Percentiles rank a stretch among this genome's conserved stretches.
Conservation (phyloP, 2,113 vertebrate genomes). For the Ibidorhyncha struthersii region DNA sequence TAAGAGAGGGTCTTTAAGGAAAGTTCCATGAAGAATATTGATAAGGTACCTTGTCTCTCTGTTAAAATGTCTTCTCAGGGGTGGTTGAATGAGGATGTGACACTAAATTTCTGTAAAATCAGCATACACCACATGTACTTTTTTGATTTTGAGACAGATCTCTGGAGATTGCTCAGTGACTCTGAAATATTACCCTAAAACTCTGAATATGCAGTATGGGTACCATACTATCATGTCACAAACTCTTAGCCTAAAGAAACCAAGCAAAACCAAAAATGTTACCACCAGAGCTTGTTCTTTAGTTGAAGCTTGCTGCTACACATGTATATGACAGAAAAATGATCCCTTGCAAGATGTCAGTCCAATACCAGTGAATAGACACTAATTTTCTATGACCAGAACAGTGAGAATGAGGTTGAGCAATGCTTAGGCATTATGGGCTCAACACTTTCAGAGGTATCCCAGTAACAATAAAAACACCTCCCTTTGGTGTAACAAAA, state of each 20-base stretch:
- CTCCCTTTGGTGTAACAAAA: not conserved
- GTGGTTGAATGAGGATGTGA: not conserved
- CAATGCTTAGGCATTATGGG: not conserved
- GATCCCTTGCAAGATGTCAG: not conserved
- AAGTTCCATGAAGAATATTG: not conserved
- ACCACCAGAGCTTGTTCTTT: not conserved
- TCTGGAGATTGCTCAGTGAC: not conserved
- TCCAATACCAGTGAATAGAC: not conserved
- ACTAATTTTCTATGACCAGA: not conserved
- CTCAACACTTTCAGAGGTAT: not conserved
- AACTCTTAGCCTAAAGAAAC: not conserved
- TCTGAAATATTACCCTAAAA: not conserved
- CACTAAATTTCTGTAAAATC: not conserved
- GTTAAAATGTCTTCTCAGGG: not conserved
- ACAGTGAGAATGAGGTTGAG: not conserved
- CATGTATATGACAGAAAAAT: not conserved
- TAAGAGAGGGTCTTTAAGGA: not conserved
- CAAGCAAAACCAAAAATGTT: not conserved
- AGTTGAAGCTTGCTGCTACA: not conserved
- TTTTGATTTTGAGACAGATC: not conserved
- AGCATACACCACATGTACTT: rapidly evolving
- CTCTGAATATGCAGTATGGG: not conserved
- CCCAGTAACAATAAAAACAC: not conserved
- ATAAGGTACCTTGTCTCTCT: not conserved
- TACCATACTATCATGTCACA: not conserved